Percentiles rank a stretch among this genome's conserved stretches.
These are phyloP conservation scores for Gorilla gorilla DNA, from an alignment of 2,113 vertebrate genomes.

Conservation along the genomic window DNA sequence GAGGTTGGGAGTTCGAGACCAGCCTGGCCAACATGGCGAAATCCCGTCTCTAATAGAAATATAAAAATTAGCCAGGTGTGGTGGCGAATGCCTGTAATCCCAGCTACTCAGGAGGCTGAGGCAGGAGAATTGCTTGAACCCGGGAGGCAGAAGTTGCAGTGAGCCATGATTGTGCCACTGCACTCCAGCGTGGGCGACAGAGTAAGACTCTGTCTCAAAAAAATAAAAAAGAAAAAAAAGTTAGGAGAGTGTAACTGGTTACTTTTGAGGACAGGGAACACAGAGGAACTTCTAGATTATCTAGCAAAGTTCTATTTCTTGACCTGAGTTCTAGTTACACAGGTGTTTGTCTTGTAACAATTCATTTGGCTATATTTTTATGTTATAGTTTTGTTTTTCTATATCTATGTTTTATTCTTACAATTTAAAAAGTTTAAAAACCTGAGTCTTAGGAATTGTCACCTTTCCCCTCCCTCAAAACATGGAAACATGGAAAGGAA, in stretches of 20 bases:
- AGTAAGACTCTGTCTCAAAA: too few relatives aligned
- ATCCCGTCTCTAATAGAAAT: too few relatives aligned
- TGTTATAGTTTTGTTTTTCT: background rate
- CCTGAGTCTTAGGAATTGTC: background rate
- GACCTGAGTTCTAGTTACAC: background rate
- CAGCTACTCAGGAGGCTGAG: too few relatives aligned
- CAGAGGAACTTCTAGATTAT: background rate
- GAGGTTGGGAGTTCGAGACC: too few relatives aligned
- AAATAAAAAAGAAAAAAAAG: too few relatives aligned
- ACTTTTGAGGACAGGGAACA: background rate
- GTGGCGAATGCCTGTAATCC: too few relatives aligned
- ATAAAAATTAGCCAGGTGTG: too few relatives aligned
- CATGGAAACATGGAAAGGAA: background rate
- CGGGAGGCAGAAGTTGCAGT: too few relatives aligned
- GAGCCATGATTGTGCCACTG: too few relatives aligned
- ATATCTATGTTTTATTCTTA: background rate
- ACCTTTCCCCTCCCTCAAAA: background rate
- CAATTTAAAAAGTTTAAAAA: background rate
- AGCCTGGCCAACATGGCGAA: too few relatives aligned
- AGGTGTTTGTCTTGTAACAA: background rate
- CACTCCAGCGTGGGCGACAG: too few relatives aligned
- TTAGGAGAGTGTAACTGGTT: background rate
- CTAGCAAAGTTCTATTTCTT: background rate
- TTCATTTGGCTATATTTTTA: background rate
- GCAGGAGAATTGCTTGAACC: too few relatives aligned